A percentile compares a stretch with the other conserved stretches of the same genome.
These are phyloP conservation scores for Siniperca knerii DNA, from an alignment of 2,113 vertebrate genomes.

Conservation along the genomic window DNA sequence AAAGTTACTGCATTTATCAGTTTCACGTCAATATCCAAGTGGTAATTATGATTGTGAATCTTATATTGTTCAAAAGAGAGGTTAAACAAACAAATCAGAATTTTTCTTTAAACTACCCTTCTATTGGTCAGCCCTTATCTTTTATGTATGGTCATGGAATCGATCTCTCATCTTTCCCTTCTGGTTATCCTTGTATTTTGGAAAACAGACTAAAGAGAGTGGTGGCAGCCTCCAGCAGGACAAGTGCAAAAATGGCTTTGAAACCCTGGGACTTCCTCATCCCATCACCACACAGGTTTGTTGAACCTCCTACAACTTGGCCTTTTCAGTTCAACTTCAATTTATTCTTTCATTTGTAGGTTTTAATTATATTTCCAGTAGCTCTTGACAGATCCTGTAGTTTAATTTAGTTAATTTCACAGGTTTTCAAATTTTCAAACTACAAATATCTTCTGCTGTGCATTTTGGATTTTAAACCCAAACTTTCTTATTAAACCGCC, in stretches of 20 bases:
- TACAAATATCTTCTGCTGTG: not conserved
- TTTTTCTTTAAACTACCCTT: not conserved
- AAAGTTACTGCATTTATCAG: conserved; percentile 3
- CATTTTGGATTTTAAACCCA: not conserved
- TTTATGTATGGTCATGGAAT: conserved; percentile 35
- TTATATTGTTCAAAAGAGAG: not conserved
- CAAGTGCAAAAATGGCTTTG: conserved; percentile 62
- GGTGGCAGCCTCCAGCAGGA: conserved; percentile 54
- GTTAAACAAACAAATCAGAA: not conserved
- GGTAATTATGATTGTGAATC: not conserved
- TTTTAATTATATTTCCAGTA: not conserved
- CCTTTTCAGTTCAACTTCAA: not conserved
- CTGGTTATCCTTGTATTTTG: conserved; percentile 23
- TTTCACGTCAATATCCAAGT: not conserved
- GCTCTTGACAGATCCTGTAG: not conserved
- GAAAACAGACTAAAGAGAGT: conserved; percentile 70
- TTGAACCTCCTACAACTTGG: not conserved
- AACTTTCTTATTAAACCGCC: not conserved
- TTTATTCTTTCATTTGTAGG: not conserved
- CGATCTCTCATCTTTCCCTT: conserved; percentile 34
- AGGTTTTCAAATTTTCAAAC: not conserved
- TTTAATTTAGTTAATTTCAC: not conserved
- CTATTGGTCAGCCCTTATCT: conserved; percentile 10
- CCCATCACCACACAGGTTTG: conserved; percentile 52
- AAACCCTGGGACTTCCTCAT: conserved; percentile 27